These are phyloP conservation scores for Notechis scutatus DNA, from an alignment of 2,113 vertebrate species.

Conservation along the genomic window DNA sequence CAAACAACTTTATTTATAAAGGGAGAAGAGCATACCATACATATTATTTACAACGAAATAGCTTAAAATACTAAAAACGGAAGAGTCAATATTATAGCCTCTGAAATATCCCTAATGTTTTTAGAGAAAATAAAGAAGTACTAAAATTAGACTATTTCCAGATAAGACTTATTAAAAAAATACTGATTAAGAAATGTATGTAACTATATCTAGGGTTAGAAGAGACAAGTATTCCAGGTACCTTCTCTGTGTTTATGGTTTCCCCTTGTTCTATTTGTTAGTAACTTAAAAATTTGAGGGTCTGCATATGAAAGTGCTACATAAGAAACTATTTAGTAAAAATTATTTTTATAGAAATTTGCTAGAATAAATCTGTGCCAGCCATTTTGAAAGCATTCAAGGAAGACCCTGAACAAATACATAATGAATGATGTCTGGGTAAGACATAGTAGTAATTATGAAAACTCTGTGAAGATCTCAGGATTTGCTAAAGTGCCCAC, in stretches of 20 bases:
- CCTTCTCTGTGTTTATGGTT: not conserved
- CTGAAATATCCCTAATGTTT: not conserved
- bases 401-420: not conserved
- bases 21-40: not conserved
- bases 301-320: not conserved
- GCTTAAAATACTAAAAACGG: not conserved
- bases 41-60: not conserved
- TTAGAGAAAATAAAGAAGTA: not conserved
- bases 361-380: not conserved
- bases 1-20: not conserved
- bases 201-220: not conserved
- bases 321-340: not conserved
- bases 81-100: not conserved
- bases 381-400: not conserved
- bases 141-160: not conserved
- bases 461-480: not conserved
- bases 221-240: not conserved
- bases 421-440: not conserved
- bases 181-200: not conserved
- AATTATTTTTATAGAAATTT: not conserved
- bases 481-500: not conserved
- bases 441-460: not conserved
- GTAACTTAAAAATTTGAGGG: not conserved
- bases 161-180: not conserved
- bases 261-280: not conserved